phyloP scores from a whole-genome alignment of 2,888 invertebrate genomes.

The Proisotoma minuta region DNA sequence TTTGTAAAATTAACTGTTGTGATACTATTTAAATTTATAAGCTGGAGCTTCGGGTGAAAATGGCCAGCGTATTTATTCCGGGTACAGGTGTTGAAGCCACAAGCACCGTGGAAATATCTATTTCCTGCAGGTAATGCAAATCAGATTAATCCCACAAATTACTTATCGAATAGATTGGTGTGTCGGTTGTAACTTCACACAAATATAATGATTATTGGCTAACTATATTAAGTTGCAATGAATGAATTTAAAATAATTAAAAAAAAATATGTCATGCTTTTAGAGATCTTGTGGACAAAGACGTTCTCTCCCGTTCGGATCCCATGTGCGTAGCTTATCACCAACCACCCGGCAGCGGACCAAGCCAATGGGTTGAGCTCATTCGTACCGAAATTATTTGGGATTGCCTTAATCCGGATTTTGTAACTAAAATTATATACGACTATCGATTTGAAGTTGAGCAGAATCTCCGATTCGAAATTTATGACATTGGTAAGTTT shows the following conservation, averaged over 20 bases:
- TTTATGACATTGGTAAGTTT: conserved; percentile 51
- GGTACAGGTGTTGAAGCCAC: conserved; percentile 50
- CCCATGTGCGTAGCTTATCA: conserved; percentile 54
- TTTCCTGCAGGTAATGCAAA: conserved; percentile 52
- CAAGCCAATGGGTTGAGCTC: conserved; percentile 50
- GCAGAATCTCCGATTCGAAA: conserved; percentile 56
- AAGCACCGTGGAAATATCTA: conserved; percentile 51
- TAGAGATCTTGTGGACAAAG: conserved; percentile 55
- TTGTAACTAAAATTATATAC: conserved; percentile 54
- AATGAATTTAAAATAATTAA: conserved; percentile 11
- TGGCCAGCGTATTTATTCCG: conserved; percentile 48
- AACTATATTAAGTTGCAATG: too few relatives aligned
- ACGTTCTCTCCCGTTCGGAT: conserved; percentile 57
- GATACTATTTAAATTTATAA: not conserved
- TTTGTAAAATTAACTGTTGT: too few relatives aligned
- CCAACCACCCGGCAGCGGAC: conserved; percentile 49
- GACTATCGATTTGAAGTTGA: conserved; percentile 58
- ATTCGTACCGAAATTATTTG: conserved; percentile 53
- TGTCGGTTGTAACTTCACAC: too few relatives aligned
- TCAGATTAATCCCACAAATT: too few relatives aligned
- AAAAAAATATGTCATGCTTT: too few relatives aligned
- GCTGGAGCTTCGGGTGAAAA: conserved; percentile 11
- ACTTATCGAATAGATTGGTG: too few relatives aligned
- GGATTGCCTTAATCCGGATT: conserved; percentile 54
- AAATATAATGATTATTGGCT: too few relatives aligned